These are phyloP conservation scores for Neuroterus valhalla DNA, from an alignment of 1,140 invertebrate genomes.

Conservation along the genomic window DNA sequence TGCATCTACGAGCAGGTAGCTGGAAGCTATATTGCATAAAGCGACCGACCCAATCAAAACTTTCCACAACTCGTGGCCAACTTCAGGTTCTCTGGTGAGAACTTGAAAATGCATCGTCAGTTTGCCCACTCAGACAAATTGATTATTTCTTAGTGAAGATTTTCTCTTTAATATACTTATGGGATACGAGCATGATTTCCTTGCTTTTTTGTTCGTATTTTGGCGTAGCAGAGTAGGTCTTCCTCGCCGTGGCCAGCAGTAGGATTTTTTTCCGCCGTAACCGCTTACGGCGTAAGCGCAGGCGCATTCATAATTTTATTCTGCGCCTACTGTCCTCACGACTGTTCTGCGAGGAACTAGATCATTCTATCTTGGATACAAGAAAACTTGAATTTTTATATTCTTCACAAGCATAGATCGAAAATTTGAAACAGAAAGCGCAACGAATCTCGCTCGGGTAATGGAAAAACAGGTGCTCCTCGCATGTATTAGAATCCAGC, in stretches of 20 bases:
- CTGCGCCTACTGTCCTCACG: too few relatives aligned
- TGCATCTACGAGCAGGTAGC: not conserved
- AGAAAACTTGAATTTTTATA: not conserved
- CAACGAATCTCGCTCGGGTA: not conserved
- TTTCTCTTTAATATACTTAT: too few relatives aligned
- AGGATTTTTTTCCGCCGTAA: too few relatives aligned
- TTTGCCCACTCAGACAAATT: conserved; percentile 9
- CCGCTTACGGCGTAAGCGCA: too few relatives aligned
- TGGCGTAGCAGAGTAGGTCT: too few relatives aligned
- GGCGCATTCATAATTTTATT: too few relatives aligned
- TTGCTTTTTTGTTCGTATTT: too few relatives aligned
- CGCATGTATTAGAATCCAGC: not conserved
- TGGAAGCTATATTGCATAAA: not conserved
- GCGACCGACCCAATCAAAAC: conserved; percentile 9
- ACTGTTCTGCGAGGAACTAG: too few relatives aligned
- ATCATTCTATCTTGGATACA: not conserved
- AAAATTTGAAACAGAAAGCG: conserved; percentile 18
- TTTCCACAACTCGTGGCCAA: conserved; percentile 20
- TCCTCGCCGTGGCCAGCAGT: too few relatives aligned
- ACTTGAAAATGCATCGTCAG: conserved; percentile 1
- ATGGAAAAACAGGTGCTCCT: not conserved
- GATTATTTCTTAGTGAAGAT: too few relatives aligned
- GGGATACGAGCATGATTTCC: too few relatives aligned
- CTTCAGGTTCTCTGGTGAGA: not conserved
- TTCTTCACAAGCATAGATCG: not conserved